phyloP scores from a whole-genome alignment of 2,888 invertebrate genomes.

The Lasioglossum villosulum region DNA sequence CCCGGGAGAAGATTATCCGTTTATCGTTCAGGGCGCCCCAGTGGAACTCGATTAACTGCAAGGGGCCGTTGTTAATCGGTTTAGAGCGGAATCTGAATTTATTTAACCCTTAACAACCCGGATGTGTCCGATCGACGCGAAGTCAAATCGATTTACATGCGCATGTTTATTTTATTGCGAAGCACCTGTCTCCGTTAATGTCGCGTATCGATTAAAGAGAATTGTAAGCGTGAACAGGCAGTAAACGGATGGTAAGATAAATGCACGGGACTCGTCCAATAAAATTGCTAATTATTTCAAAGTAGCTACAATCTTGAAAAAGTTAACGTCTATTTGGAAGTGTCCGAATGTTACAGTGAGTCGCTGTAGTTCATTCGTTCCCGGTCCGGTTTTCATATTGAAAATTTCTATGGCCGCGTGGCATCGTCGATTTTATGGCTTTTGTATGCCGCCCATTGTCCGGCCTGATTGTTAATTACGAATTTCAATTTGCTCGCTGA shows the following conservation, averaged over 20 bases:
- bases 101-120: conserved; percentile 34
- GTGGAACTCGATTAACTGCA: conserved; percentile 64
- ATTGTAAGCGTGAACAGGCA: too few relatives aligned
- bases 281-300: neutral
- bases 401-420: neutral
- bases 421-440: neutral
- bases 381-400: neutral
- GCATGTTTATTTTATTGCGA: neutral
- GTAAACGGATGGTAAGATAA: too few relatives aligned
- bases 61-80: conserved; percentile 63
- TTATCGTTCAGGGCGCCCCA: conserved; percentile 52
- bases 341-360: too few relatives aligned
- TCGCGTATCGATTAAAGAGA: too few relatives aligned
- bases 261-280: too few relatives aligned
- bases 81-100: conserved; percentile 61
- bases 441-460: conserved; percentile 1
- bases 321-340: too few relatives aligned
- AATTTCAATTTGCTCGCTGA: conserved; percentile 20
- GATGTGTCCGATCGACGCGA: neutral
- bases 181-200: too few relatives aligned
- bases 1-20: conserved; percentile 50
- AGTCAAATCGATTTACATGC: neutral
- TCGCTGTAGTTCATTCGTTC: neutral
- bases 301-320: too few relatives aligned
- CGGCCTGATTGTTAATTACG: neutral